A percentile compares a stretch with the other conserved stretches of the same genome.
Conservation (phyloP, 2,888 invertebrate species). For the Eueremaeus valkanovi region DNA sequence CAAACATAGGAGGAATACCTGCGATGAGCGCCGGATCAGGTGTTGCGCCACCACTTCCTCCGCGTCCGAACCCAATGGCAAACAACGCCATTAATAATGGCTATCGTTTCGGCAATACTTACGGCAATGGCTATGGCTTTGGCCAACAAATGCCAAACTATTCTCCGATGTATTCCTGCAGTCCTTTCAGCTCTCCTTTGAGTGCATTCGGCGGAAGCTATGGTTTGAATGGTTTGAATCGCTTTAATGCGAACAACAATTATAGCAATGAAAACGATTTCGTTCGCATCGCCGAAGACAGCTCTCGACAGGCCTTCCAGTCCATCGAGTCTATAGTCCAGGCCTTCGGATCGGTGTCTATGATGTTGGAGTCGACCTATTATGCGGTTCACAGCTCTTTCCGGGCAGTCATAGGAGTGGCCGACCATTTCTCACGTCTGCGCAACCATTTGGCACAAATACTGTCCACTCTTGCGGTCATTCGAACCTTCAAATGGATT, state of each 20-base stretch:
- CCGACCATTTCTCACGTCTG: conserved; percentile 85
- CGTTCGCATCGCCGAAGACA: conserved; percentile 83
- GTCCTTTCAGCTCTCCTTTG: background rate
- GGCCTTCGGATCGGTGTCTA: conserved; percentile 86
- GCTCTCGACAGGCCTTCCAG: conserved; percentile 85
- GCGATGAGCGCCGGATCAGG: background rate
- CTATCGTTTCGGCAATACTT: background rate
- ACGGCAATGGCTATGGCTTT: background rate
- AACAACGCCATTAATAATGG: background rate
- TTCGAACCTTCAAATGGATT: conserved; percentile 74
- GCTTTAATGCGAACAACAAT: conserved; percentile 6
- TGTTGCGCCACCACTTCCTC: conserved; percentile 44
- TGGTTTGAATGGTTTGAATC: conserved; percentile 22
- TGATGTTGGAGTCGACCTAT: conserved; percentile 96
- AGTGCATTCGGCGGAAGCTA: conserved; percentile 15
- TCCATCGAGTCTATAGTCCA: conserved; percentile 87
- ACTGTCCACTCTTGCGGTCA: conserved; percentile 78
- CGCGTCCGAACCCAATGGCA: conserved; percentile 34
- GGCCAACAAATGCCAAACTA: conserved; percentile 2
- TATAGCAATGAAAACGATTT: conserved; percentile 56
- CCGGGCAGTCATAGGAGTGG: conserved; percentile 88
- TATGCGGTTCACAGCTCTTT: conserved; percentile 93
- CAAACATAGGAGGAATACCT: background rate
- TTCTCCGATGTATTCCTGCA: conserved; percentile 34
- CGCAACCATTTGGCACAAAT: conserved; percentile 77